Conservation (phyloP, 2,113 vertebrate species). For the Noturus placidus region DNA sequence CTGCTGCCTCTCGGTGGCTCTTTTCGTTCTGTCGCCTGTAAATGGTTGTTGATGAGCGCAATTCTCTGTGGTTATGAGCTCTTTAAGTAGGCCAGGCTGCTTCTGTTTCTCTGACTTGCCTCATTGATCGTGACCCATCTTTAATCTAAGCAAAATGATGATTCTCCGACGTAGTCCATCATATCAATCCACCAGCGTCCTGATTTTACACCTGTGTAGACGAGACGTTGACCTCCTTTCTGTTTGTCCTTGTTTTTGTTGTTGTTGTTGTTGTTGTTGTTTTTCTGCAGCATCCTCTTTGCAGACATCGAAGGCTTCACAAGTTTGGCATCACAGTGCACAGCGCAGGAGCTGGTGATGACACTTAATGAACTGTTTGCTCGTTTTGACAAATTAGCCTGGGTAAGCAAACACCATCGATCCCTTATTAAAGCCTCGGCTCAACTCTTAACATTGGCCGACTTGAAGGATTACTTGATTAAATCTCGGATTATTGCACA, state of each 20-base stretch:
- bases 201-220: conserved; percentile 40
- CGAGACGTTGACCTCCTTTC: conserved; percentile 50
- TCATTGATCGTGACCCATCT: conserved; percentile 39
- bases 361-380: conserved; percentile 96
- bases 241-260: conserved; percentile 43
- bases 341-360: conserved; percentile 97
- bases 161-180: conserved; percentile 35
- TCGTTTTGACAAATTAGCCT: conserved; percentile 94
- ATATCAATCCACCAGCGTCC: conserved; percentile 28
- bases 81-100: conserved; percentile 59
- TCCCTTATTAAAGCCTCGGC: conserved; percentile 25
- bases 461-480: conserved; percentile 9
- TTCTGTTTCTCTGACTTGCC: conserved; percentile 42
- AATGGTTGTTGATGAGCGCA: conserved; percentile 54
- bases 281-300: conserved; percentile 87
- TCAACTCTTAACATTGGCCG: conserved; percentile 19
- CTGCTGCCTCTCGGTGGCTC: conserved; percentile 49
- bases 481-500: conserved; percentile 37
- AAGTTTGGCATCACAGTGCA: conserved; percentile 95
- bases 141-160: conserved; percentile 60
- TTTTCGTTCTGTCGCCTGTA: conserved; percentile 64
- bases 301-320: conserved; percentile 98
- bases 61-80: conserved; percentile 22
- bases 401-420: conserved; percentile 73
- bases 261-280: conserved; percentile 16